A percentile compares a stretch with the other conserved stretches of the same genome.
Evolutionary conservation across 2,797 vertebrate genomes (phyloP).

Genomic region (Anguilla megastoma): DNA sequence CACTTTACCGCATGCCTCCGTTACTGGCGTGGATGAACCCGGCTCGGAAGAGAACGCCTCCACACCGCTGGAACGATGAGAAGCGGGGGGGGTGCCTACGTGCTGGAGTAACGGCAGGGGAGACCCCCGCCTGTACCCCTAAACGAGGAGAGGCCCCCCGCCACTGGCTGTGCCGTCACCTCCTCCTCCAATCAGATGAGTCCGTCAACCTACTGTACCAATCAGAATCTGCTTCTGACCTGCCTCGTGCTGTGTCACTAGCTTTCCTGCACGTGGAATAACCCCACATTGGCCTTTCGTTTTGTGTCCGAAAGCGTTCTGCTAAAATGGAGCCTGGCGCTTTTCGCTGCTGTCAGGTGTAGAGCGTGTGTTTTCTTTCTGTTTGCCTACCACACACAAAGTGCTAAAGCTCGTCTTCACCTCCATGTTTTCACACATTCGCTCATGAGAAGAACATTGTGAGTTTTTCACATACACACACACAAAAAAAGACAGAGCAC

Average conservation of each 20-base stretch:
- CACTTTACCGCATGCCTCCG: slow-evolving; percentile 18
- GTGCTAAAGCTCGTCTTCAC: slow-evolving; percentile 19
- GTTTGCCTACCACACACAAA: slow-evolving; percentile 11
- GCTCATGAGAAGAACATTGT: slow-evolving; percentile 19
- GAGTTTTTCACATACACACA: neutral
- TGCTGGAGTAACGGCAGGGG: neutral
- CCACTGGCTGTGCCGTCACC: neutral
- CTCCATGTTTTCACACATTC: neutral
- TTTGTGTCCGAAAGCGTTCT: neutral
- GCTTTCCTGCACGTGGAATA: neutral
- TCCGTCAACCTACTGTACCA: neutral
- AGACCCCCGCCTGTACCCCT: neutral
- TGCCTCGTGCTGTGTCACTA: neutral
- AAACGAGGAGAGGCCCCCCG: neutral
- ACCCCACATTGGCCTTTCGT: neutral
- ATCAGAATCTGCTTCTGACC: neutral
- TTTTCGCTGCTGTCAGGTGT: neutral
- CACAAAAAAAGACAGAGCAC: neutral
- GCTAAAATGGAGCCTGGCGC: neutral
- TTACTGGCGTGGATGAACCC: slow-evolving; percentile 39
- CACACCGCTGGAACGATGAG: neutral
- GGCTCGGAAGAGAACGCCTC: neutral
- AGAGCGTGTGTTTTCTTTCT: neutral
- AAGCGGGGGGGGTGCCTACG: neutral
- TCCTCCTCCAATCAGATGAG: neutral